Evolutionary conservation across 2,113 vertebrate genomes (phyloP).

Genomic region (Tychaedon coryphoeus): DNA sequence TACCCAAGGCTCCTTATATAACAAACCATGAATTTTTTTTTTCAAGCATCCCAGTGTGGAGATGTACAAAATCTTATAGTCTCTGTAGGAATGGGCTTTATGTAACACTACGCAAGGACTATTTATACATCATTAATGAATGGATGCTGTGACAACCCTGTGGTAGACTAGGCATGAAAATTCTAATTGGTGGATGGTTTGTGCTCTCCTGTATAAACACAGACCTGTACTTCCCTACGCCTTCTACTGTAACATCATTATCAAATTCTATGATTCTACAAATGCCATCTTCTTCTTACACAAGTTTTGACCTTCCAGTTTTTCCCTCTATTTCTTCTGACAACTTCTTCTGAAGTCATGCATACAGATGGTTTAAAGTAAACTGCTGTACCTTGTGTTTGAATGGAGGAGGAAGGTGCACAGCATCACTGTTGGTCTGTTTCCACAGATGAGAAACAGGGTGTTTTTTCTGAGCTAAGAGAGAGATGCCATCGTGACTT

Average conservation of each 20-base stretch:
- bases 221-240: neutral
- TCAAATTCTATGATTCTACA: neutral
- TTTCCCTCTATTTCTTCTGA: neutral
- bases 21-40: neutral
- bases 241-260: neutral
- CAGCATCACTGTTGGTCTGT: neutral
- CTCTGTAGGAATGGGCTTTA: neutral
- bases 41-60: neutral
- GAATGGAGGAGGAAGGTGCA: neutral
- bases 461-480: neutral
- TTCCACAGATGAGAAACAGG: neutral
- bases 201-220: neutral
- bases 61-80: neutral
- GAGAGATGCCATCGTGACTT: neutral
- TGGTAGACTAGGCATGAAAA: neutral
- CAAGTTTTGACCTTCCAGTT: neutral
- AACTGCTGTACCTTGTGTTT: neutral
- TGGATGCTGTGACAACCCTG: neutral
- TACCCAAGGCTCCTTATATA: neutral
- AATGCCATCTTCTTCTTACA: neutral
- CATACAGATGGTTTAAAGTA: neutral
- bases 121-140: neutral
- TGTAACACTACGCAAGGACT: neutral
- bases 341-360: neutral
- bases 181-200: neutral